Base-by-base conservation (phyloP, 2,113 vertebrate species). In the Nerophis lumbriciformis region DNA sequence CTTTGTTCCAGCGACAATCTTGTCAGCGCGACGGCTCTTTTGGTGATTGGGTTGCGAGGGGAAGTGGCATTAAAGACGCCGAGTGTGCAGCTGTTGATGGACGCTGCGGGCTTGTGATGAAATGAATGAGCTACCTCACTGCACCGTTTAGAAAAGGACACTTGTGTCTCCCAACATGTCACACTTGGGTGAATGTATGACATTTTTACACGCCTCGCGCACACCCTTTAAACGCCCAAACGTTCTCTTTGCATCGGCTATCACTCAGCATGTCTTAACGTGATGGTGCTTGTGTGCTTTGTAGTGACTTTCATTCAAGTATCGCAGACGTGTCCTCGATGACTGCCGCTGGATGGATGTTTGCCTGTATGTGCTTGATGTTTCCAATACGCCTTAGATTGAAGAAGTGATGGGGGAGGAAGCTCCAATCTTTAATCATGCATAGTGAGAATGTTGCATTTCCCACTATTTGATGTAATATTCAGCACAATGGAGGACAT, bases 71-170 rank as follows among this genome's bases (percentile, higher is more conserved):
- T 28, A 28, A 19, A 28, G 5, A 55, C 10, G 14, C 59, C 61
- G 68, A 76, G 66, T 68, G 64, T 76, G 62, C 65, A 36, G 58
- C 61, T 13, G 19, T 68, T 50, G 65, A 53, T 16, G 51, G 51
- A 61, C 19, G 53, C 13, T 19, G 19, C 48, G 21, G 53, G 39
- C 56, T 59, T 49, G 28, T 68, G 67, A 68, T 63, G 63, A 75
- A 77, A 71, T 64, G 21, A 76, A 59, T 76, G 71, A 83, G 83
- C 83, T 85, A 88, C 81, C 81, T 86, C 86, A 75, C 79, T 42
- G 61, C 47, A 44, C 51, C 59, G 16, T 54, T 63, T 59, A 50
- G 53, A 66, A 61, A 58, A 53, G 69, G 69, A 69, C 69, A 73
- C 51, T 61, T 75, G 28, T 62, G 42, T 49, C 54, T 72, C 69